Evolutionary conservation across 2,797 vertebrate species (phyloP), one percentile per base, ranked within the genome.

Genomic region (Gephyroberyx darwinii): DNA sequence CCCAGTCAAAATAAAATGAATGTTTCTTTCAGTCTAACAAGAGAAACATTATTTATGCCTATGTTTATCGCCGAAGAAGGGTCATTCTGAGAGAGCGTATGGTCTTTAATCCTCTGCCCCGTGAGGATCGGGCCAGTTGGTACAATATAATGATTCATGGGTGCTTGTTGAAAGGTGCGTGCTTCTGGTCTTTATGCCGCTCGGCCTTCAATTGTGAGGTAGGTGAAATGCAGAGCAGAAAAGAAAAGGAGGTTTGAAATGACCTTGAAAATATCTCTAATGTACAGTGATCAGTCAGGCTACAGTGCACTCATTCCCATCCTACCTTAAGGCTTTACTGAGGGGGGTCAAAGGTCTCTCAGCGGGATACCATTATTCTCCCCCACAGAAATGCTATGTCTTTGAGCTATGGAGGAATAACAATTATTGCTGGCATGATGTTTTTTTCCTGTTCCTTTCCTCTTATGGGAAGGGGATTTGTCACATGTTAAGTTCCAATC

Each of bases 201-300:
- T 48, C n/a, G n/a, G 61, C n/a, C 47, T 51, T 65, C 12, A 16
- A 16, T 19, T 26, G 33, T 8, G 17, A 13, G n/a, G 10, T 12
- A 59, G 33, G 33, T 64, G 39, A 20, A 58, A 41, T 19, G 9
- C 52, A 50, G 9, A 45, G 9, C 56, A 51, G 33, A 51, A 69
- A 53, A 48, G 20, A 69, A 53, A 48, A 19, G 13, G 55, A 54
- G 63, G 59, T 53, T 63, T 43, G 16, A 58, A 35, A 26, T 54
- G 67, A 89, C 87, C 91, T 90, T 89, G 76, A 85, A 68, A 69
- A 51, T 50, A 47, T 69, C 60, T 72, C 19, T 62, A 81, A 69
- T 66, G 61, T 64, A 53, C 81, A 69, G 20, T 60, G 81, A 86
- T 82, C 77, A 79, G 67, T 71, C 65, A 39, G 33, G 67, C 77